Evolutionary conservation across 2,888 invertebrate species (phyloP), one percentile per base, ranked within the genome.

Genomic region (Podabrus alpinus): DNA sequence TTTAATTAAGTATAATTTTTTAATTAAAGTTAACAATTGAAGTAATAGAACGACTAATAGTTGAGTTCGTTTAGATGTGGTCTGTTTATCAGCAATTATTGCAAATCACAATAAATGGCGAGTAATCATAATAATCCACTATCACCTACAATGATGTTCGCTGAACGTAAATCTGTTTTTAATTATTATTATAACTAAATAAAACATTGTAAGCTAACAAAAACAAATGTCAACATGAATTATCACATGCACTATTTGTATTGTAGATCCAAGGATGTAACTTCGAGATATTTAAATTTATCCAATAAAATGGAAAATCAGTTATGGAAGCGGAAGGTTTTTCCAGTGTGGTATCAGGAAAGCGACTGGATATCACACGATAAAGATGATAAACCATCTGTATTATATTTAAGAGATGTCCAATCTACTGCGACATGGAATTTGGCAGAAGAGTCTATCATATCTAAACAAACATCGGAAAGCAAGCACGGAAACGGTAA

Each of bases 291-390:
- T 17, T 59, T 19, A 15, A 15, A 64, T 21, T 15, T 15, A 59
- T 24, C 19, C 15, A 17, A 21, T 66, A 69, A 25, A 19, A 83
- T 82, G 82, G 78, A 80, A 71, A 77, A 75, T 72, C 79, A 80
- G 74, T 79, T 80, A 71, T 82, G 79, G 80, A 83, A 80, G 74
- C 76, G 82, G 16, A 81, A 82, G 71, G 75, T 83, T 25, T 74
- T 82, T 61, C 79, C 81, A 9, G 73, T 79, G 24, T 82, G 81
- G 81, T 76, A 77, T 62, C 74, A 76, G 16, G 74, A 77, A 15
- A 69, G 69, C 62, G 64, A 78, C 21, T 62, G 77, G 25, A 79
- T 74, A 71, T 71, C 69, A 45, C 67, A 75, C 10, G 16, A 68
- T 45, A 76, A 78, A 66, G 76, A 67, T 15, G 68, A 73, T 29